Conservation (phyloP, 2,888 invertebrate species). For the Leptopterna dolabrata region DNA sequence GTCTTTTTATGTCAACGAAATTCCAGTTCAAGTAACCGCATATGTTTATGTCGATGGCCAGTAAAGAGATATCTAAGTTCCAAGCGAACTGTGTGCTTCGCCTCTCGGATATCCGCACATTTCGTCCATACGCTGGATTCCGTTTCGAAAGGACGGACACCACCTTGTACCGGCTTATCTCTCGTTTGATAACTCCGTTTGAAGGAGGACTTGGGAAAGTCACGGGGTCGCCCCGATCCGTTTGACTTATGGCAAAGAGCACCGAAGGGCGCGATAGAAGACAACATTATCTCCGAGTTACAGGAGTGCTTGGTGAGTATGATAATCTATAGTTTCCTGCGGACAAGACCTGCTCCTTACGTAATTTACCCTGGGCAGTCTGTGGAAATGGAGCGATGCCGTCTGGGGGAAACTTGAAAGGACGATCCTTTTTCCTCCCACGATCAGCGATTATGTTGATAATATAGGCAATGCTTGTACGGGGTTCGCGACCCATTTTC, state of each 20-base stretch:
- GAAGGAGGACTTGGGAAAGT: constrained; percentile 37
- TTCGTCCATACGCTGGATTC: background rate
- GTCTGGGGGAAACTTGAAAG: background rate
- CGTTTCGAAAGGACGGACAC: background rate
- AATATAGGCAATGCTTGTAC: background rate
- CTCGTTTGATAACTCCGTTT: constrained; percentile 1
- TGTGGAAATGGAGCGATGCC: constrained; percentile 3
- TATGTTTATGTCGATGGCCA: no score
- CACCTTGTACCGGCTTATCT: constrained; percentile 25
- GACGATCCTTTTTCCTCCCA: constrained; percentile 6
- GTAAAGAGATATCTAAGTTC: no score
- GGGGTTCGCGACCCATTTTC: constrained; percentile 3
- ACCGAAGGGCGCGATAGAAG: constrained; percentile 24
- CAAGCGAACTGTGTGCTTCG: background rate
- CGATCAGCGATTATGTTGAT: constrained; percentile 11
- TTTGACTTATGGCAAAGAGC: constrained; percentile 33
- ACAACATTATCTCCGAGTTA: constrained; percentile 28
- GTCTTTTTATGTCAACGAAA: no score
- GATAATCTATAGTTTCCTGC: constrained; percentile 1
- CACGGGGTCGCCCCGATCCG: constrained; percentile 17
- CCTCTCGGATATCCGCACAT: background rate
- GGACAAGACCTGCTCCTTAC: background rate
- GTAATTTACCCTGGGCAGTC: background rate
- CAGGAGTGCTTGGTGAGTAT: constrained; percentile 19
- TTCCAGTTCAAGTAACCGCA: no score